Evolutionary conservation across 2,113 vertebrate species (phyloP), one percentile per base, ranked within the genome.

Genomic region (Thomomys bottae): DNA sequence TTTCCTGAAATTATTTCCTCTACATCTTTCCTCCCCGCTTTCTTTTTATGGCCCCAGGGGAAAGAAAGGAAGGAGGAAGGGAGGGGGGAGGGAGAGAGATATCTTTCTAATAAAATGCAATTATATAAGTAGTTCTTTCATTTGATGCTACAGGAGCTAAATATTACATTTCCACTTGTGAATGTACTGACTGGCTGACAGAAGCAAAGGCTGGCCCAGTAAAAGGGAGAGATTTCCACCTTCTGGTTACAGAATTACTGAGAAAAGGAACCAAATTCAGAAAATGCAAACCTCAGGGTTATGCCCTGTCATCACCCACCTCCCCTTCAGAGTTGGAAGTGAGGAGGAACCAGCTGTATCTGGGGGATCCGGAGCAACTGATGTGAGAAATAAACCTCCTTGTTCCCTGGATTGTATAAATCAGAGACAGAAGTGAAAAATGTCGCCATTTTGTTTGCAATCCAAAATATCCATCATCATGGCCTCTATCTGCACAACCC

Each of bases 381-480:
- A 91, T 63, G 90, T 71, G 95, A 94, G 93, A 94, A 96, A 94
- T 91, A 93, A 93, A 14, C 24, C 93, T 89, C 40, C 70, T 79
- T 70, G 94, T 94, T 93, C 97, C 94, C 93, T 93, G 95, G 91
- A 96, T 79, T 96, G 92, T 97, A 95, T 96, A 95, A 96, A 94
- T 95, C 96, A 95, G 86, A 96, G 90, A n/a, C 87, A 92, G 95
- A 92, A 95, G 67, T 87, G 87, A 93, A 96, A 97, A 97, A 95
- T 96, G 97, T 98, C 97, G 97, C 97, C 97, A 97, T 98, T 97
- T 98, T 98, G 97, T 97, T 97, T 94, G 94, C 96, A 85, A 87
- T 96, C 96, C 96, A 96, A 97, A 98, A 98, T 97, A 97, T 97
- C 94, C 96, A 96, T 95, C 95, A 96, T 96, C 95, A 95, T 79